Conservation (phyloP, 2,113 vertebrate genomes). For the Isurus oxyrinchus region DNA sequence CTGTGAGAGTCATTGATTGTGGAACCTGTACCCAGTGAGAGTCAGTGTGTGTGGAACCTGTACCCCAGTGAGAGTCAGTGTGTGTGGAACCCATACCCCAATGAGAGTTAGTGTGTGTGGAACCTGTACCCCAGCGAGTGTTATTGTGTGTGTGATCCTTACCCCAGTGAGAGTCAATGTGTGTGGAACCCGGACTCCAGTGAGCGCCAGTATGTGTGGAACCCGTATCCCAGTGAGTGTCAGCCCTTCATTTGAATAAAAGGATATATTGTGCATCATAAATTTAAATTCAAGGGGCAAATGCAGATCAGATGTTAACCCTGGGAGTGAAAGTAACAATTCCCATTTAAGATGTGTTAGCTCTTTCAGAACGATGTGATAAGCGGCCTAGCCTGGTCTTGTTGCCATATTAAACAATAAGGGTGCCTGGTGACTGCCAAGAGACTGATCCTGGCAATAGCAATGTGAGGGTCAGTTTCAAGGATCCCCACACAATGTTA, state of each 20-base stretch:
- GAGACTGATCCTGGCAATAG: not conserved
- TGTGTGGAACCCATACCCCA: too few relatives aligned
- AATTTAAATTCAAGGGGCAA: not conserved
- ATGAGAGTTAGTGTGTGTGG: too few relatives aligned
- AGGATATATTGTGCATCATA: not conserved
- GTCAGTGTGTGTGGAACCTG: too few relatives aligned
- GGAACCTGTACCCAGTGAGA: too few relatives aligned
- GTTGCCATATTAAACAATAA: not conserved
- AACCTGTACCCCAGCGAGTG: too few relatives aligned
- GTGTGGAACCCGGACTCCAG: not conserved
- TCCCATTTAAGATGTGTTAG: not conserved
- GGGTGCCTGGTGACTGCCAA: not conserved
- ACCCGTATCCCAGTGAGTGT: too few relatives aligned
- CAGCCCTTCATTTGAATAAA: not conserved
- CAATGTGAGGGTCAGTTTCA: conserved; percentile 19
- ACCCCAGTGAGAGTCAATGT: not conserved
- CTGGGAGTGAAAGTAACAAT: not conserved
- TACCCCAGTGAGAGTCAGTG: too few relatives aligned
- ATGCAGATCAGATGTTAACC: not conserved
- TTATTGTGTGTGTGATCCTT: not conserved
- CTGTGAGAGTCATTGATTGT: too few relatives aligned
- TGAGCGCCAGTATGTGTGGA: not conserved
- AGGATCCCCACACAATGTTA: not conserved
- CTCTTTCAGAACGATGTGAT: not conserved
- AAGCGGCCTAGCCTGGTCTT: not conserved